Conservation (phyloP, 2,797 vertebrate genomes). For the Lithobates pipiens region DNA sequence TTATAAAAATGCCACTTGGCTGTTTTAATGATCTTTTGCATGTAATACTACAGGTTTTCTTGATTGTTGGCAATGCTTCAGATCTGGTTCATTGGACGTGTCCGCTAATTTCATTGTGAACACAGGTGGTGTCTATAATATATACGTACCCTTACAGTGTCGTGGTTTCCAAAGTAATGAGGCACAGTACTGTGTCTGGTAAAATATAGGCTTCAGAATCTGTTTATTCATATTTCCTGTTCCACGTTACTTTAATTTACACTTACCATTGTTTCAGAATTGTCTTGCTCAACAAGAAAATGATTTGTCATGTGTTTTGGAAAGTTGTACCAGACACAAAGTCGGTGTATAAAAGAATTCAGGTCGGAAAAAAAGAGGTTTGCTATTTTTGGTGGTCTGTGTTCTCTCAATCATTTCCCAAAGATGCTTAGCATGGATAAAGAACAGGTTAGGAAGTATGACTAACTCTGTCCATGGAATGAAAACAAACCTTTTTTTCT, state of each 20-base stretch:
- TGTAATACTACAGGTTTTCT: too few relatives aligned
- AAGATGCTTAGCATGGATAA: slow-evolving; percentile 20
- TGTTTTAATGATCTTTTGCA: too few relatives aligned
- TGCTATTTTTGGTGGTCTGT: slow-evolving; percentile 28
- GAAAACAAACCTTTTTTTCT: slow-evolving; percentile 26
- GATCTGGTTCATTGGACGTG: too few relatives aligned
- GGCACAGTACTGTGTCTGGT: not conserved
- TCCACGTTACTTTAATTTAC: not conserved
- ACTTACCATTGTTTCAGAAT: slow-evolving; percentile 11
- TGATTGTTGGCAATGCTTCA: too few relatives aligned
- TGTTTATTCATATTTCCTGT: not conserved
- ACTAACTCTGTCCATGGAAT: slow-evolving; percentile 41
- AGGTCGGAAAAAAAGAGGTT: not conserved
- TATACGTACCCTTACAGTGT: too few relatives aligned
- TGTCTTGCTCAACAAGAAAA: not conserved
- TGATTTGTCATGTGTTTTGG: slow-evolving; percentile 29
- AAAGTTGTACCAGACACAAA: slow-evolving; percentile 11
- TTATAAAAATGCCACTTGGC: too few relatives aligned
- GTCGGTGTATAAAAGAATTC: not conserved
- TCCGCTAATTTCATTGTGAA: too few relatives aligned
- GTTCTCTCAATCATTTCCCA: slow-evolving; percentile 30
- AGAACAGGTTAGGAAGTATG: slow-evolving; percentile 50
- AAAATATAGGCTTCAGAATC: not conserved
- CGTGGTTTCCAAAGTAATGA: too few relatives aligned
- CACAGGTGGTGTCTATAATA: too few relatives aligned